Conservation (phyloP, 2,888 invertebrate genomes). For the Leptinotarsa rubiginosa region DNA sequence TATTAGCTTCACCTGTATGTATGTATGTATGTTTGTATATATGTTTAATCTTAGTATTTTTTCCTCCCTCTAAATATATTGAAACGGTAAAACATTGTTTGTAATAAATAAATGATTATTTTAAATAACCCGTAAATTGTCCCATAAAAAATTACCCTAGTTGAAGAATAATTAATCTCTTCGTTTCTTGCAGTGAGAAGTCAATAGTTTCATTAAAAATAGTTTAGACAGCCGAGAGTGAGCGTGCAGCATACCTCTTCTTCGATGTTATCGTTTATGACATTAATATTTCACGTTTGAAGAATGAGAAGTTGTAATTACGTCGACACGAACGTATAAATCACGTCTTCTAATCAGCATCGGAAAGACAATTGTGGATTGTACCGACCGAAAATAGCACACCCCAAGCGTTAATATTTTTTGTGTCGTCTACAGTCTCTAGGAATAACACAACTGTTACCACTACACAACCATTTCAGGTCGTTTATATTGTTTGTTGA, state of each 20-base stretch:
- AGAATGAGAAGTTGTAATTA: constrained; percentile 56
- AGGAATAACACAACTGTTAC: constrained; percentile 57
- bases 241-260: constrained; percentile 24
- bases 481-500: constrained; percentile 56
- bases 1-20: too few species aligned
- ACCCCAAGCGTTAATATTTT: constrained; percentile 54
- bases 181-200: background rate
- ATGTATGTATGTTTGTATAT: too few species aligned
- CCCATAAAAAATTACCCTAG: background rate
- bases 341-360: constrained; percentile 51
- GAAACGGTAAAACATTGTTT: background rate
- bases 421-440: constrained; percentile 57
- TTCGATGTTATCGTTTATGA: constrained; percentile 51
- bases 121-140: background rate
- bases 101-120: background rate
- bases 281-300: constrained; percentile 58
- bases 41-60: too few species aligned
- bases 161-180: background rate
- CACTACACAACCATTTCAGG: constrained; percentile 49
- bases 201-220: constrained; percentile 20
- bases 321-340: constrained; percentile 56
- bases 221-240: constrained; percentile 17
- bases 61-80: background rate
- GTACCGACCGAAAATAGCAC: constrained; percentile 44
- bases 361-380: constrained; percentile 47